Base-by-base conservation (phyloP, 2,113 vertebrate species). In the Emydura subglobosa region DNA sequence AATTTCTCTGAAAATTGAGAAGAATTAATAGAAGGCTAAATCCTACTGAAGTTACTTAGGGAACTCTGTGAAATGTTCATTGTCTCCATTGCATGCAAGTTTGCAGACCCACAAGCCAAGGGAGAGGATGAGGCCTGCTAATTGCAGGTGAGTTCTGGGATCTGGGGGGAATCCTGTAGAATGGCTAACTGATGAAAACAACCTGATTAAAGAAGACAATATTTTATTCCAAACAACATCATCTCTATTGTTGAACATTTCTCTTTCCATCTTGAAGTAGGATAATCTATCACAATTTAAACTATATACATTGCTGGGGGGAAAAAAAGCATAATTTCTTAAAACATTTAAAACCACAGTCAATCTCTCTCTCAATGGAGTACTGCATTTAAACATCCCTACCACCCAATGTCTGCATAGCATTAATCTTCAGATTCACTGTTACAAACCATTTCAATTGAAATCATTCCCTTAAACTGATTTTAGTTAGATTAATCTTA, bases 401-500 rank as follows among this genome's bases (percentile, higher is more conserved):
- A 25, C 0, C 0, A 39, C 55, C 88, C 25, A 22, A 1, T 49
- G 78, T 22, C 80, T 65, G 10, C 22, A 57, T 42, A 11, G 50
- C 34, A 54, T 42, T 82, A 2, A 72, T 94, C 88, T 90, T 84
- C 82, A 93, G 53, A 51, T 49, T 84, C 93, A 83, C 8, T 5
- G 0, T 82, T 87, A 74, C 74, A 93, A 95, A 93, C 92, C 0
- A 80, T 85, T 96, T 92, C 61, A 89, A 93, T 85, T 93, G 47
- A 57, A 89, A 9, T 90, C 1, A 1, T 92, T 90, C 27, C 13
- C 86, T 95, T 95, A 97, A 95, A 94, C 10, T 87, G 86, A 89
- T 95, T 97, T 97, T 85, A 92, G 82, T 10, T 49, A 94, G 78
- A 97, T 97, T 97, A 96, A 95, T 87, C 92, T 93, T 85, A 87